phyloP scores from a whole-genome alignment of 2,797 vertebrate genomes.

The Limnodromus scolopaceus region DNA sequence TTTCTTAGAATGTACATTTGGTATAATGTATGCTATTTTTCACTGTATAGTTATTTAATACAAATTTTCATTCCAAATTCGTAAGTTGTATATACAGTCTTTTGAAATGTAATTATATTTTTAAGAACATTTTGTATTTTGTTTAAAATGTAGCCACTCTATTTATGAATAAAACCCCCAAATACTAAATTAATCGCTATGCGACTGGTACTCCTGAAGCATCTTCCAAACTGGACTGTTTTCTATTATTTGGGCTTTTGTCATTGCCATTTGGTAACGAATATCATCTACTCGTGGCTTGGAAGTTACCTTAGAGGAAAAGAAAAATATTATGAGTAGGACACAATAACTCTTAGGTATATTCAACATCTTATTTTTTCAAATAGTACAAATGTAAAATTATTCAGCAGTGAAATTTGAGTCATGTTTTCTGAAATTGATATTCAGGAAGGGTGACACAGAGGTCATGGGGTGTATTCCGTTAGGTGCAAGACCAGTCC shows the following conservation, averaged over 20 bases:
- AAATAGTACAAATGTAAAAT: not conserved
- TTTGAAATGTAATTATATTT: slow-evolving; percentile 25
- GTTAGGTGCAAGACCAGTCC: not conserved
- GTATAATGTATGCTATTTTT: not conserved
- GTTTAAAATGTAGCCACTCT: slow-evolving; percentile 16
- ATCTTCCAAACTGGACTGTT: slow-evolving; percentile 88
- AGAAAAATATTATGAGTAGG: not conserved
- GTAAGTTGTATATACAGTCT: not conserved
- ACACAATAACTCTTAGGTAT: not conserved
- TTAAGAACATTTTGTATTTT: slow-evolving; percentile 34
- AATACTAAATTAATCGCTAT: slow-evolving; percentile 41
- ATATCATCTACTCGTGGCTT: slow-evolving; percentile 84
- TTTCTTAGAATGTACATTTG: not conserved
- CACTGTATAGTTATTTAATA: slow-evolving; percentile 12
- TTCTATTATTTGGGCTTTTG: slow-evolving; percentile 80
- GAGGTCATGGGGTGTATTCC: not conserved
- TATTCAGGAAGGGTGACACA: not conserved
- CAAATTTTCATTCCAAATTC: not conserved
- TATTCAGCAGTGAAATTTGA: not conserved
- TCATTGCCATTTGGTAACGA: slow-evolving; percentile 81
- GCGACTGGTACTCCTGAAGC: slow-evolving; percentile 77
- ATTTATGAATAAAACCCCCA: slow-evolving; percentile 27
- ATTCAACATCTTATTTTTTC: not conserved
- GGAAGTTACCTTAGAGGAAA: slow-evolving; percentile 83
- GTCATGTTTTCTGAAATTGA: not conserved